Base-by-base conservation (phyloP, 2,113 vertebrate genomes). In the Lagopus muta region DNA sequence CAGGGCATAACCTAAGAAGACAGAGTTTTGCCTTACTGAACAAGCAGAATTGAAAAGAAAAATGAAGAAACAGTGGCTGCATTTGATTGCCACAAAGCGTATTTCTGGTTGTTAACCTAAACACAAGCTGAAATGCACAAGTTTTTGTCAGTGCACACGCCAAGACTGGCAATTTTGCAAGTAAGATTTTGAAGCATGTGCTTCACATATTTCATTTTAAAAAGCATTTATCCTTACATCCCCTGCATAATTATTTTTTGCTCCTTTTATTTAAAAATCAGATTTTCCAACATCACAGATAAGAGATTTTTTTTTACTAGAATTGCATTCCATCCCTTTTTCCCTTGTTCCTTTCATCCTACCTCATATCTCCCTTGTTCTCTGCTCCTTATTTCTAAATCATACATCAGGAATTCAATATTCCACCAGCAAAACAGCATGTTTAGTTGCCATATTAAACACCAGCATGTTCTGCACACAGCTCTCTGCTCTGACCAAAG, bases 1-100 rank as follows among this genome's bases (percentile, higher is more conserved):
- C 9, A 97, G 93, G 79, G 95, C 5, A 60, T 82, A 72, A 78
- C 95, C 97, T 97, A 71, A 66, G 66, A 69, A 4, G 76, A 65
- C 19, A 96, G 61, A 15, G 8, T n/a, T 71, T 95, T 72, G 32
- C 57, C 76, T 66, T 38, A 67, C 55, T 42, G 60, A 77, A 13
- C 70, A 55, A 66, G 43, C 42, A 65, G 57, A 43, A 52, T 32
- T 62, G 24, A 42, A 54, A 72, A 34, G 8, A 3, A 34, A 24
- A 15, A 64, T 17, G 5, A 38, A 54, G 2, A 52, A 45, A 30
- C 12, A 12, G 24, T 36, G 2, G 8, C 38, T 83, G 47, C 34
- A n/a, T 43, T 60, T 50, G 42, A 22, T 8, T 64, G 52, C 43
- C 78, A 40, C 16, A 1, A 70, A 89, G n/a, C 4, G 32, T 3